Conservation (phyloP, 2,113 vertebrate genomes). For the Callipepla californica region DNA sequence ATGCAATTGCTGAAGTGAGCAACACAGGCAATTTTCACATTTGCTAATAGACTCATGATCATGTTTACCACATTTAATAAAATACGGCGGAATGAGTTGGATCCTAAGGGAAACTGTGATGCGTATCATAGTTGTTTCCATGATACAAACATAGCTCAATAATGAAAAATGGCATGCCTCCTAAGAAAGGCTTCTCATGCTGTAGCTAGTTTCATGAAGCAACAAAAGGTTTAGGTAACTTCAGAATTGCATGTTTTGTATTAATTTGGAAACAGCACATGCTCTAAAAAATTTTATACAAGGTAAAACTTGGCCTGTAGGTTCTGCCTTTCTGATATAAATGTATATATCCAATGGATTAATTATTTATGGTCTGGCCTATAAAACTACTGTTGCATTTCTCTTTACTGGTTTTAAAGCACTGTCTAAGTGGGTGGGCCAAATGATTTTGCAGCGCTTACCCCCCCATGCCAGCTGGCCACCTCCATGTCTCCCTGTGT, state of each 20-base stretch:
- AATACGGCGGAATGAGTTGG: neutral
- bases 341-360: slow-evolving; percentile 57
- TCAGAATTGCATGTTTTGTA: neutral
- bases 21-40: neutral
- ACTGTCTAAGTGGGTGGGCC: slow-evolving; percentile 77
- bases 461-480: slow-evolving; percentile 78
- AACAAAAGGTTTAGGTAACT: neutral
- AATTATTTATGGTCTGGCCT: slow-evolving; percentile 64
- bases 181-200: neutral
- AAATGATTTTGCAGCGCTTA: slow-evolving; percentile 8
- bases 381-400: slow-evolving; percentile 70
- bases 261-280: neutral
- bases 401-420: slow-evolving; percentile 56
- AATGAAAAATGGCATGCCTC: neutral
- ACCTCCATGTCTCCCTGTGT: slow-evolving; percentile 74
- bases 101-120: neutral
- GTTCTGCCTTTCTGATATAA: slow-evolving; percentile 28
- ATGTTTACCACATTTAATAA: neutral
- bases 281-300: neutral
- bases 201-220: neutral
- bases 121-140: neutral
- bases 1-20: neutral
- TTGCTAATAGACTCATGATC: neutral
- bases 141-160: neutral
- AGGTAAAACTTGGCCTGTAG: slow-evolving; percentile 14